Percentiles rank a stretch among this genome's conserved stretches.
Evolutionary conservation across 2,113 vertebrate genomes (phyloP).

Genomic region (Lamprologus tigripictilis): DNA sequence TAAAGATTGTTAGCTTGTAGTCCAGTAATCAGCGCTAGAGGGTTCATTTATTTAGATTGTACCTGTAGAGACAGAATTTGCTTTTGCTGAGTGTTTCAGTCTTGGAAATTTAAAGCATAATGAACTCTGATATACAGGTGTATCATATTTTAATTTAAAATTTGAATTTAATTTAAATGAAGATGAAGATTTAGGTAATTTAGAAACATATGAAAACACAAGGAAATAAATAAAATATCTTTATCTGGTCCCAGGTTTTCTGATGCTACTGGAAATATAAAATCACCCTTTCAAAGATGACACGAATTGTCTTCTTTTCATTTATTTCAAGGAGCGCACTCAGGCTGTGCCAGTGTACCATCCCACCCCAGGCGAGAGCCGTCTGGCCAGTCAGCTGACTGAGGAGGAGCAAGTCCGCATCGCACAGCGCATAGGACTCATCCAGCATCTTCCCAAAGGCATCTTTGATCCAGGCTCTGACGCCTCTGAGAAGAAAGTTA

Average conservation of each 20-base stretch:
- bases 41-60: neutral
- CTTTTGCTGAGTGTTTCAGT: neutral
- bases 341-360: slow-evolving; percentile 75
- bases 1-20: neutral
- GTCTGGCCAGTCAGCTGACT: slow-evolving; percentile 91
- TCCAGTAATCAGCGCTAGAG: neutral
- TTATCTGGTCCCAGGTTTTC: neutral
- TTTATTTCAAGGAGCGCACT: slow-evolving; percentile 77
- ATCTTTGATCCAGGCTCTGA: slow-evolving; percentile 89
- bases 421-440: slow-evolving; percentile 95
- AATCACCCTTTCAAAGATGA: neutral
- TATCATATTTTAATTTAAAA: neutral
- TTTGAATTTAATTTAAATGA: neutral
- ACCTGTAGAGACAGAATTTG: neutral
- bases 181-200: neutral
- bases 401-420: slow-evolving; percentile 97
- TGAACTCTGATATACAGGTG: neutral
- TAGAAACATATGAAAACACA: neutral
- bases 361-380: slow-evolving; percentile 86
- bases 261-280: neutral
- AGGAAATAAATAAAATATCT: neutral
- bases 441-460: slow-evolving; percentile 94
- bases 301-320: slow-evolving; percentile 2
- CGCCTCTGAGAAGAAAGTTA: slow-evolving; percentile 92
- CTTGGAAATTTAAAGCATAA: neutral